Base-by-base conservation (phyloP, 2,797 vertebrate genomes). In the Prionace glauca region DNA sequence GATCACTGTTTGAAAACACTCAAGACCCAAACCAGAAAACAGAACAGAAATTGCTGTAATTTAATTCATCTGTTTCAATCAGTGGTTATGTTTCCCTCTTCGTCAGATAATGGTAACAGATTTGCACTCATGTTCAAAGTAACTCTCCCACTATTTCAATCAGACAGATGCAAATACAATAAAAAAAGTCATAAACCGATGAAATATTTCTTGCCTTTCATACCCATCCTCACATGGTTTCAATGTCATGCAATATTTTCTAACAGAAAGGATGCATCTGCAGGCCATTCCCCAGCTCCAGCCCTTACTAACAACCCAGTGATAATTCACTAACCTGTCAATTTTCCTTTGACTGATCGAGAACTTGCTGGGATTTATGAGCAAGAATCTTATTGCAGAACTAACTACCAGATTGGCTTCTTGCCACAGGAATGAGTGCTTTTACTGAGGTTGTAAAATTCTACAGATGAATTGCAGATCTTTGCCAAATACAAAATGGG, bases 381-480 rank as follows among this genome's bases (percentile, higher is more conserved):
- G 88, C 60, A 65, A 91, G 60, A n/a, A 91, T 91, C 32, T 67
- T 91, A 65, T 32, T 91, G 60, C 60, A 62, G 32, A 32, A 65
- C 26, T 24, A 45, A 91, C 32, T 91, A 91, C 41, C 16, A 65
- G 62, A 62, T 62, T 91, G 88, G 88, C 88, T 0, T 0, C 12
- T 26, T 88, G 86, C 86, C 86, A 56, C 60, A 0, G 24, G 60
- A 88, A 32, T 24, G 4, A 87, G 50, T 60, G 16, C 16, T 32
- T 90, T 7, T 32, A 32, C 87, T 90, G 32, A 91, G 60, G 29
- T 91, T 91, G 60, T 91, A 91, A 91, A 91, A 65, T n/a, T n/a
- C 88, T 65, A 20, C 16, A 84, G 45, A 88, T 45, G 41, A 84
- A 45, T 9, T 62, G 88, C 32, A 62, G 7, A 29, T 65, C 60